These are phyloP conservation scores for Neomorphus geoffroyi DNA, from an alignment of 2,797 vertebrate species.

Conservation along the genomic window DNA sequence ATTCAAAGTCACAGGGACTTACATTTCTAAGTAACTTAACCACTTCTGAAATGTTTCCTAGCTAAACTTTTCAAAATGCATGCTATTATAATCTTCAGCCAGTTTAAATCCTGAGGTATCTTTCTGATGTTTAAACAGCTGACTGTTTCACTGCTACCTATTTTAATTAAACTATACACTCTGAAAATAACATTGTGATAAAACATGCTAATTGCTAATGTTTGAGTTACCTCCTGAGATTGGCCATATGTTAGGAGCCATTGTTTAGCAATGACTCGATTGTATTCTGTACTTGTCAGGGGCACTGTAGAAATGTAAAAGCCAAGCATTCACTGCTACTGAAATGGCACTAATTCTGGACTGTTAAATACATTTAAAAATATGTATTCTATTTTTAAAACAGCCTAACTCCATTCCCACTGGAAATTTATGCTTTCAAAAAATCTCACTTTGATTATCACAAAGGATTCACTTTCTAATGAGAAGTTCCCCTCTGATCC, in stretches of 20 bases:
- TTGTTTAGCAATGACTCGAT: conserved; percentile 1
- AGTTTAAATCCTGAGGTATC: conserved; percentile 38
- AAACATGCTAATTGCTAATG: conserved; percentile 51
- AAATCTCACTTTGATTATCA: neutral
- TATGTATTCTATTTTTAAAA: neutral
- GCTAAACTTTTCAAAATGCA: conserved; percentile 12
- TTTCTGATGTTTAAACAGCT: conserved; percentile 30
- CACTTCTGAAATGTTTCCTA: neutral
- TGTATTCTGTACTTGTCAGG: neutral
- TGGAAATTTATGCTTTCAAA: neutral
- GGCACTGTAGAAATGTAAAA: neutral
- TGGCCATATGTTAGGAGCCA: conserved; percentile 45
- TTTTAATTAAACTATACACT: conserved; percentile 65
- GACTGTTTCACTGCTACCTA: conserved; percentile 28
- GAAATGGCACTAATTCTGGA: neutral
- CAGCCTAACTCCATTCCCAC: neutral
- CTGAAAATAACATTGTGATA: conserved; percentile 57
- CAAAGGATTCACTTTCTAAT: neutral
- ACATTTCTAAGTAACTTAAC: neutral
- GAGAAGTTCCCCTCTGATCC: neutral
- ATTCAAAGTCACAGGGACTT: neutral
- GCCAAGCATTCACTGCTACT: neutral
- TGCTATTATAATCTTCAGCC: conserved; percentile 3
- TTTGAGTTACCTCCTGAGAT: conserved; percentile 30
- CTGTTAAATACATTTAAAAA: neutral